Conservation (phyloP, 1,140 invertebrate genomes). For the Drosophila aff. region DNA sequence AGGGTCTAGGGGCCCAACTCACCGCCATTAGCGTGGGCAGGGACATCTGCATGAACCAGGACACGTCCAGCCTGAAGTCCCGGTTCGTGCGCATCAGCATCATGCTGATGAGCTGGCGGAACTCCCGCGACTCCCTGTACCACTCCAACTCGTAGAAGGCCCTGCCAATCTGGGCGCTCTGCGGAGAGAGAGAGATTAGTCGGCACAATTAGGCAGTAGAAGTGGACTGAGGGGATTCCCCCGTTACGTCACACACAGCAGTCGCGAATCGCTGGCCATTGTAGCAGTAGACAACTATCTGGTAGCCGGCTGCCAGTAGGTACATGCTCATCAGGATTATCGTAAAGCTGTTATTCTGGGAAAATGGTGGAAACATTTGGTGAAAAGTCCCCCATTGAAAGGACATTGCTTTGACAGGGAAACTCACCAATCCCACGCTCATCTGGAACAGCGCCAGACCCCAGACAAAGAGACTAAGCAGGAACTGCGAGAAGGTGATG, state of each 20-base stretch:
- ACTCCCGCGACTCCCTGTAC: slow-evolving; percentile 68
- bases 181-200: slow-evolving; percentile 14
- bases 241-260: slow-evolving; percentile 51
- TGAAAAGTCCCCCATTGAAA: background rate
- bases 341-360: slow-evolving; percentile 52
- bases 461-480: slow-evolving; percentile 67
- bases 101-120: slow-evolving; percentile 72
- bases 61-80: slow-evolving; percentile 67
- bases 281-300: slow-evolving; percentile 78
- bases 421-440: slow-evolving; percentile 66
- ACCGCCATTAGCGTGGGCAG: slow-evolving; percentile 77
- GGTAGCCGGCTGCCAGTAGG: slow-evolving; percentile 62
- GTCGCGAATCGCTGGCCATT: slow-evolving; percentile 70
- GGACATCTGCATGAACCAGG: slow-evolving; percentile 77
- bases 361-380: background rate
- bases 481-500: slow-evolving; percentile 68
- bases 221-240: background rate
- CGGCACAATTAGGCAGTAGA: slow-evolving; percentile 16
- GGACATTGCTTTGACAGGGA: background rate
- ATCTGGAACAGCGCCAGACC: slow-evolving; percentile 74
- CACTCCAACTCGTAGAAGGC: slow-evolving; percentile 69
- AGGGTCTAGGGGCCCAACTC: slow-evolving; percentile 17
- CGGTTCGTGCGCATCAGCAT: slow-evolving; percentile 75
- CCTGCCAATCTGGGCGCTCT: slow-evolving; percentile 70
- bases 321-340: slow-evolving; percentile 74